A percentile compares a stretch with the other conserved stretches of the same genome.
These are phyloP conservation scores for Chionoecetes opilio DNA, from an alignment of 1,140 invertebrate genomes.

Conservation along the genomic window DNA sequence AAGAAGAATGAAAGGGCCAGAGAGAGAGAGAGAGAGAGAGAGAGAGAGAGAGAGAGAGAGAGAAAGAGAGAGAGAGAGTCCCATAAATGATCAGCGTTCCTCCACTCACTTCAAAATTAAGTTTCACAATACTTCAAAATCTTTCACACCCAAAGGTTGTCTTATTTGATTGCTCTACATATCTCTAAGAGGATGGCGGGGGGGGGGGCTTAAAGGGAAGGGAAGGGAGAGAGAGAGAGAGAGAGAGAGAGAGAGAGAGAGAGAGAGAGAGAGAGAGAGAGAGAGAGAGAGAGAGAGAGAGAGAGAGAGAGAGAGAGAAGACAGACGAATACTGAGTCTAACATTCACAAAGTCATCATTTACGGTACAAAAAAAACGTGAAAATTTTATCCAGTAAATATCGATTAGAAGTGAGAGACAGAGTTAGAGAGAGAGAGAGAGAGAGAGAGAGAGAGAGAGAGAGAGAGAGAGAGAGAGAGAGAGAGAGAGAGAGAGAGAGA, in stretches of 20 bases:
- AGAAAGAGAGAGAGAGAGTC: background rate
- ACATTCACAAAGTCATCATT: no score
- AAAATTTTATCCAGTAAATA: no score
- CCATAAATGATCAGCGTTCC: no score
- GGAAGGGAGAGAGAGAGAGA: background rate
- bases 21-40: background rate
- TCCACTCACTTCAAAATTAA: background rate
- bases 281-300: background rate
- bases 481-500: no score
- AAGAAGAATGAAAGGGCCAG: background rate
- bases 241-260: background rate
- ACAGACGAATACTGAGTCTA: no score
- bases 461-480: background rate
- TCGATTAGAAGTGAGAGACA: background rate
- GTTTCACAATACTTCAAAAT: background rate
- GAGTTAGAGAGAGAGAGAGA: background rate
- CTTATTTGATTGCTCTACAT: background rate
- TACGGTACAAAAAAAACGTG: no score
- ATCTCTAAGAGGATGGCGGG: background rate
- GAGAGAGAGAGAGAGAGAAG: no score
- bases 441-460: background rate
- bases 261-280: background rate
- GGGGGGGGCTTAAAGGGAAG: no score
- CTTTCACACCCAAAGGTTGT: background rate
- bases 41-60: background rate